These are phyloP conservation scores for Cancer borealis DNA, from an alignment of 2,888 invertebrate species.

Conservation along the genomic window DNA sequence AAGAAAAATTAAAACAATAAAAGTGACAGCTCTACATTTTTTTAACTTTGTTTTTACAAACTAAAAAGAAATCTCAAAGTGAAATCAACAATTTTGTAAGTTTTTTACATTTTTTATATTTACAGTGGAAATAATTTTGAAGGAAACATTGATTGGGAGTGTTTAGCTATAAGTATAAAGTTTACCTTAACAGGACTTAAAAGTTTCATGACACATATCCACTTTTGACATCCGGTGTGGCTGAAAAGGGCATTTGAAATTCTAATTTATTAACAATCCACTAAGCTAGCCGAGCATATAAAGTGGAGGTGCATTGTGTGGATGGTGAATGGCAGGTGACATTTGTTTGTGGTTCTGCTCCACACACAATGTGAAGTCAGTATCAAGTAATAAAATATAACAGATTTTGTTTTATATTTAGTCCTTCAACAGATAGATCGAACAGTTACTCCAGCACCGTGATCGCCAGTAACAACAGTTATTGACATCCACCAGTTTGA, in stretches of 20 bases:
- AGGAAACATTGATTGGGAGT: neutral
- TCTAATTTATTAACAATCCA: neutral
- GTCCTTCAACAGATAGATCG: too few species aligned
- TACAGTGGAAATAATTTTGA: neutral
- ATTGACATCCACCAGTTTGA: too few species aligned
- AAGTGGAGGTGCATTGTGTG: neutral
- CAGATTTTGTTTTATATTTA: neutral
- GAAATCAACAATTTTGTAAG: neutral
- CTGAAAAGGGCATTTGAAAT: neutral
- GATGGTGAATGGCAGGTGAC: neutral
- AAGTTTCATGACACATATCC: neutral
- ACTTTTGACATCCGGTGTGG: neutral
- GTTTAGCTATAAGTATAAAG: neutral
- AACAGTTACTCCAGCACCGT: too few species aligned
- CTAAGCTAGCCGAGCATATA: neutral
- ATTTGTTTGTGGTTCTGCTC: neutral
- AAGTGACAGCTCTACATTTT: neutral
- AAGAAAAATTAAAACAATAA: neutral
- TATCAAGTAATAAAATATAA: neutral
- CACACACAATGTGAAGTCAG: neutral
- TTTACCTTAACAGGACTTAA: neutral
- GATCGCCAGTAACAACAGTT: too few species aligned
- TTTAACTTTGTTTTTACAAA: neutral
- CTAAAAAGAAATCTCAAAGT: neutral
- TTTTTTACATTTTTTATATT: conserved; percentile 23